A percentile compares a stretch with the other conserved stretches of the same genome.
Conservation (phyloP, 37 sponge, comb jelly and placozoan genomes). For the Halisarca cf. caerulea region DNA sequence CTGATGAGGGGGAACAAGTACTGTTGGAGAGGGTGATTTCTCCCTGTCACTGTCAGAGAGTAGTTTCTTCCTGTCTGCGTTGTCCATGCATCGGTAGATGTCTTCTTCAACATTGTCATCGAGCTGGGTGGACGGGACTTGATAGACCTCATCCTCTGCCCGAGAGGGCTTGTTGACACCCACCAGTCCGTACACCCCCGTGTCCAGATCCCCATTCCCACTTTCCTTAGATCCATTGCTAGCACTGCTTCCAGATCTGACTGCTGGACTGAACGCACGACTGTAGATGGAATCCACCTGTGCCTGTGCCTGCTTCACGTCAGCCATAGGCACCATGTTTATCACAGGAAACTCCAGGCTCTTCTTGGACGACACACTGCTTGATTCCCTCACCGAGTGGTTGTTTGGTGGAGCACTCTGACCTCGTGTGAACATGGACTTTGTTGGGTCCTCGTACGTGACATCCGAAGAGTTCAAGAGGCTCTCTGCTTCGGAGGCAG, state of each 20-base stretch:
- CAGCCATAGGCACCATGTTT: neutral
- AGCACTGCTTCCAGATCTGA: neutral
- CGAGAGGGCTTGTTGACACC: neutral
- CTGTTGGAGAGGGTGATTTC: neutral
- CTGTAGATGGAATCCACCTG: slow-evolving; percentile 19
- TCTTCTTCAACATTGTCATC: slow-evolving; percentile 19
- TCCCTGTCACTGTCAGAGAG: neutral
- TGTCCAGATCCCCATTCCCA: slow-evolving; percentile 10
- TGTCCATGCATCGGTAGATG: neutral
- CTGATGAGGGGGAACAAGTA: neutral
- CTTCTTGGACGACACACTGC: neutral
- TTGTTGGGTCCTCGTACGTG: slow-evolving; percentile 32
- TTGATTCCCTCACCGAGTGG: too few species aligned
- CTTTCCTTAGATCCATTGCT: neutral
- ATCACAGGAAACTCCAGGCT: neutral
- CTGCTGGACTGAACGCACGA: neutral
- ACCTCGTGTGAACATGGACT: neutral
- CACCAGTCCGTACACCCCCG: neutral
- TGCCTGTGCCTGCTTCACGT: slow-evolving; percentile 13
- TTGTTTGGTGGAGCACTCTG: neutral
- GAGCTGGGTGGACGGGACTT: slow-evolving; percentile 12
- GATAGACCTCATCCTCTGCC: slow-evolving; percentile 7
- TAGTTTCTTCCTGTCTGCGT: neutral
- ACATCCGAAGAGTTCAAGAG: slow-evolving; percentile 30
- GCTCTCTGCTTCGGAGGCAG: slow-evolving; percentile 34